These are phyloP conservation scores for Anastatus disparis DNA, from an alignment of 1,140 invertebrate species.

Conservation along the genomic window DNA sequence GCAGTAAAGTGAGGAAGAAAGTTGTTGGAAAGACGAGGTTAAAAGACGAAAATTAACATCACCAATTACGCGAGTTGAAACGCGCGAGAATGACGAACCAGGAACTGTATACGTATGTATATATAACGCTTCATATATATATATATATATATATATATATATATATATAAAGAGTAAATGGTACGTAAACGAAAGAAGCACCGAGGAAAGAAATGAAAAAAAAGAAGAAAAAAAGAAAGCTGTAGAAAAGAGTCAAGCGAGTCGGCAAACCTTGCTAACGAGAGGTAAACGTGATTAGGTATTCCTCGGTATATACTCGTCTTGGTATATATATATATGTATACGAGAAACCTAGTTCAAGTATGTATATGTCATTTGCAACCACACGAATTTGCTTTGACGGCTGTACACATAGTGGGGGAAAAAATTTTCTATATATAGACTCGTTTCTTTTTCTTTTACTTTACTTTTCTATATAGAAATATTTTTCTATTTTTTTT, in stretches of 20 bases:
- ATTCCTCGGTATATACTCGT: constrained; percentile 32
- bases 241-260: not conserved
- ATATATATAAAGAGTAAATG: no score
- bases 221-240: not conserved
- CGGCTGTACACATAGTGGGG: no score
- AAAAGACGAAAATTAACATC: constrained; percentile 21
- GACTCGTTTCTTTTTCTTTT: no score
- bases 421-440: no score
- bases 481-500: constrained; percentile 1
- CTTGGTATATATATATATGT: no score
- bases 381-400: constrained; percentile 36
- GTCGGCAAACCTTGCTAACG: constrained; percentile 33
- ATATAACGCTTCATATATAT: no score
- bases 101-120: no score
- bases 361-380: constrained; percentile 10
- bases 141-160: no score
- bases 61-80: constrained; percentile 9
- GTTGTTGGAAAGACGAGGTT: not conserved
- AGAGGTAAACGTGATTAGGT: constrained; percentile 41
- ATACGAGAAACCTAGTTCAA: no score
- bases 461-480: no score
- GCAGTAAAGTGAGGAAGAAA: not conserved
- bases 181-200: not conserved
- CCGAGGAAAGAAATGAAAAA: not conserved
- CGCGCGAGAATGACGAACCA: not conserved